Base-by-base conservation (phyloP, 1,140 invertebrate genomes). In the Zophobas atratus region DNA sequence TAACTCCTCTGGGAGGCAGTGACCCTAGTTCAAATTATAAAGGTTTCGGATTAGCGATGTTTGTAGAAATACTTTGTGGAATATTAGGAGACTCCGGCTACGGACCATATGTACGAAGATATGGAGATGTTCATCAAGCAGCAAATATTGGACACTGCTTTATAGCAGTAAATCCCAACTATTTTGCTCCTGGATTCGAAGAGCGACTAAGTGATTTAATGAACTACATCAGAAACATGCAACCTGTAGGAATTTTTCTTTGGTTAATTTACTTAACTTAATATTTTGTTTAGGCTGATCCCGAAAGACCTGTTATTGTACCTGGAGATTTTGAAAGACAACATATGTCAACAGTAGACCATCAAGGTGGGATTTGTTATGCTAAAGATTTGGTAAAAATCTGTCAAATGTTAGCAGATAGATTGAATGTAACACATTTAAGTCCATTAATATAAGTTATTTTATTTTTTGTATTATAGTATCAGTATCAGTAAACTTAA, bases 91-190 rank as follows among this genome's bases (percentile, higher is more conserved):
- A 91, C 0, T 86, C 90, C 2, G 86, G 88, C 0, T 93, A 90
- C 75, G 93, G 93, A 1, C 92, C 91, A 0, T 90, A 94, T 78
- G 89, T 95, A 70, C 88, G 96, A 2, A 89, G 89, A 38, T 98
- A 96, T 96, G 92, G 92, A 46, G 88, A 89, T 41, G 84, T 82
- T 1, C 87, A 89, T 6, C 85, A 90, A 0, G 84, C 88, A 1
- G 96, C 96, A 0, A 90, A 98, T 88, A 86, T 98, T 82, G 96
- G 96, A 0, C 97, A 98, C 75, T 96, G 96, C 84, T 98, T 98
- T 86, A 91, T 98, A 36, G 96, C 95, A 0, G 90, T 98, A 3
- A 91, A 98, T 89, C 95, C 96, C 0, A 88, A 91, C 1, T 91
- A 89, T 80, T 98, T 98, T 88, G 93, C 92, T 0, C 90, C 92